Percentiles rank a stretch among this genome's conserved stretches.
phyloP scores from a whole-genome alignment of 2,113 vertebrate species.

The Cricetomys ansorgei region DNA sequence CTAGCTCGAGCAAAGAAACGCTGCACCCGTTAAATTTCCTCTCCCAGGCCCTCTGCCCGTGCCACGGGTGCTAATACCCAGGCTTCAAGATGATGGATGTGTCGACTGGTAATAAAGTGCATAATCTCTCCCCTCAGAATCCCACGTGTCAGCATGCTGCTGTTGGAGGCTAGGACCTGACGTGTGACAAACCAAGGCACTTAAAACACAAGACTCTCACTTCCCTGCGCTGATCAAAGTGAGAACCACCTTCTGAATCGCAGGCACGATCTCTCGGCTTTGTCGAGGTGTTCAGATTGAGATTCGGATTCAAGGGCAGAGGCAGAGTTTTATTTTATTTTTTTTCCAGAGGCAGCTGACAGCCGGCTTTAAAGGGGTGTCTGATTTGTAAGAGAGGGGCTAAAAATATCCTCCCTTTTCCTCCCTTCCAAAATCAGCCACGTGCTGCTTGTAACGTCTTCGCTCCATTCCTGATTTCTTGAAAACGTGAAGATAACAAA shows the following conservation, averaged over 20 bases:
- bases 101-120: conserved; percentile 44
- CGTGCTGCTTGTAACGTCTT: conserved; percentile 38
- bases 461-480: conserved; percentile 50
- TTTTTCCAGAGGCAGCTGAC: conserved; percentile 11
- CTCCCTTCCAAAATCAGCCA: conserved; percentile 49
- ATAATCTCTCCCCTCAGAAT: conserved; percentile 67
- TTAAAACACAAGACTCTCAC: conserved; percentile 51
- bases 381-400: conserved; percentile 53
- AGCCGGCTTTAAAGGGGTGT: background rate
- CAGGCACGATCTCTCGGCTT: background rate
- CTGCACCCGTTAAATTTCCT: conserved; percentile 32
- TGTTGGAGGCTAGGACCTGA: conserved; percentile 52
- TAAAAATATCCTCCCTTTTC: conserved; percentile 55
- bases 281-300: background rate
- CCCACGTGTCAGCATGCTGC: conserved; percentile 42
- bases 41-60: conserved; percentile 34
- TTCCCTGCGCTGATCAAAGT: background rate
- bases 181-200: conserved; percentile 57
- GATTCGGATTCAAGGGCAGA: background rate
- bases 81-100: conserved; percentile 49
- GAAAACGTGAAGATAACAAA: conserved; percentile 59
- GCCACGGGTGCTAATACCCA: background rate
- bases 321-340: background rate
- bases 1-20: background rate
- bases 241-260: conserved; percentile 26